A percentile compares a stretch with the other conserved stretches of the same genome.
These are phyloP conservation scores for Eueides isabella DNA, from an alignment of 1,140 invertebrate genomes.

Conservation along the genomic window DNA sequence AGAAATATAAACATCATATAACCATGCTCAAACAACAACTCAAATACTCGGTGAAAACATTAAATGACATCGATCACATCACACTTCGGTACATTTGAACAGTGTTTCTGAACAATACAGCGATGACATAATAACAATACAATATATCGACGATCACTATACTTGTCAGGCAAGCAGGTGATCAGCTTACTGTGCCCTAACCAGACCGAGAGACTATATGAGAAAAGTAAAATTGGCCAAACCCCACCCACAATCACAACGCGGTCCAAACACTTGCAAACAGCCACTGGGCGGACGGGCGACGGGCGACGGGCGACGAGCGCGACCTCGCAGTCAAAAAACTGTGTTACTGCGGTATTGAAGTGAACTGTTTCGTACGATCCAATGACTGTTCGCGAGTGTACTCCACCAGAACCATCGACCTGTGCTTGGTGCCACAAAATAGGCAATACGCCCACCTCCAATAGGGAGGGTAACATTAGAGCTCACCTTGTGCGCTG, in stretches of 20 bases:
- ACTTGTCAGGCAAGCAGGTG: conserved; percentile 61
- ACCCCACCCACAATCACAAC: conserved; percentile 55
- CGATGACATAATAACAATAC: conserved; percentile 22
- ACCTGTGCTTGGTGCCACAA: conserved; percentile 79
- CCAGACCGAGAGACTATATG: conserved; percentile 50
- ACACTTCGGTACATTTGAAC: conserved; percentile 30
- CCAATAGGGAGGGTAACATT: conserved; percentile 80
- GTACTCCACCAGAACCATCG: conserved; percentile 67
- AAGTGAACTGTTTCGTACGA: not conserved
- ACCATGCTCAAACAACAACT: conserved; percentile 42
- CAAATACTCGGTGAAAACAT: conserved; percentile 44
- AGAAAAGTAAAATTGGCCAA: conserved; percentile 51
- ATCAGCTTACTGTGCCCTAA: conserved; percentile 63
- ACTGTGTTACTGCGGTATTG: not conserved
- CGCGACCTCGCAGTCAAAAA: not conserved
- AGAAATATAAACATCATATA: conserved; percentile 48
- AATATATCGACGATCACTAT: conserved; percentile 46
- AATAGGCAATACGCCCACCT: conserved; percentile 81
- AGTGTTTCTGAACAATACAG: conserved; percentile 19
- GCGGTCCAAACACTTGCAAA: conserved; percentile 24
- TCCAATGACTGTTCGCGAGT: conserved; percentile 6
- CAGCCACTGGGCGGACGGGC: not conserved
- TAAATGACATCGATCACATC: conserved; percentile 36
- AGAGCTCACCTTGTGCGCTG: conserved; percentile 82
- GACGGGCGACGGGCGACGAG: not conserved